These are phyloP conservation scores for Indicator maculatus DNA, from an alignment of 2,113 vertebrate genomes.

Conservation along the genomic window DNA sequence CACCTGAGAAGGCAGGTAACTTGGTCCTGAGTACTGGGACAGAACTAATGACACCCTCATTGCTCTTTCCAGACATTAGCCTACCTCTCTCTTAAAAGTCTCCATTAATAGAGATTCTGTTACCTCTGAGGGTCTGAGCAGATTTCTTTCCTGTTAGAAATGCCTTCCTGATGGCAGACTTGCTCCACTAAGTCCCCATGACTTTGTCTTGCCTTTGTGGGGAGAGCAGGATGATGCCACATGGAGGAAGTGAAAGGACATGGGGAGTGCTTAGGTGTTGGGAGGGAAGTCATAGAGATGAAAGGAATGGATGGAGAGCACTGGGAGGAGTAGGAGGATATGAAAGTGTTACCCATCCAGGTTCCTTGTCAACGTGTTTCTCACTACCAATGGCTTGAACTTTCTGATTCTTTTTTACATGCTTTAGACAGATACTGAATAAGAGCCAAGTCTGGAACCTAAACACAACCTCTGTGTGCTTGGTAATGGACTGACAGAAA, in stretches of 20 bases:
- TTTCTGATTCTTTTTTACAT: background rate
- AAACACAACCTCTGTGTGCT: background rate
- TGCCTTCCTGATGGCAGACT: background rate
- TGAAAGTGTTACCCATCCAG: background rate
- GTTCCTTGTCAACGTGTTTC: background rate
- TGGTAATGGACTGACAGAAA: fast-evolving
- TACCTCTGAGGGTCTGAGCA: background rate
- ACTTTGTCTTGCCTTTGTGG: background rate
- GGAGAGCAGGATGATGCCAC: background rate
- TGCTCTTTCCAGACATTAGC: background rate
- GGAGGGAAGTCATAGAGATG: background rate
- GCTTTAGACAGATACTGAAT: background rate
- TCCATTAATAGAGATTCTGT: background rate
- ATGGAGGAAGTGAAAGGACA: background rate
- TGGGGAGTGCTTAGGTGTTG: fast-evolving
- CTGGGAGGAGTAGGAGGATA: background rate
- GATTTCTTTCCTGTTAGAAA: background rate
- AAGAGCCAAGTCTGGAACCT: background rate
- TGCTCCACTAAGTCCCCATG: background rate
- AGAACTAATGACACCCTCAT: fast-evolving
- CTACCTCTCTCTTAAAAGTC: background rate
- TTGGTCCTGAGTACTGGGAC: background rate
- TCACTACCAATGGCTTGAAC: background rate
- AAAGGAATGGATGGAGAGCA: background rate
- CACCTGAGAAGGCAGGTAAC: background rate